Evolutionary conservation across 2,797 vertebrate genomes (phyloP).

Genomic region (Enteromius argenteus): DNA sequence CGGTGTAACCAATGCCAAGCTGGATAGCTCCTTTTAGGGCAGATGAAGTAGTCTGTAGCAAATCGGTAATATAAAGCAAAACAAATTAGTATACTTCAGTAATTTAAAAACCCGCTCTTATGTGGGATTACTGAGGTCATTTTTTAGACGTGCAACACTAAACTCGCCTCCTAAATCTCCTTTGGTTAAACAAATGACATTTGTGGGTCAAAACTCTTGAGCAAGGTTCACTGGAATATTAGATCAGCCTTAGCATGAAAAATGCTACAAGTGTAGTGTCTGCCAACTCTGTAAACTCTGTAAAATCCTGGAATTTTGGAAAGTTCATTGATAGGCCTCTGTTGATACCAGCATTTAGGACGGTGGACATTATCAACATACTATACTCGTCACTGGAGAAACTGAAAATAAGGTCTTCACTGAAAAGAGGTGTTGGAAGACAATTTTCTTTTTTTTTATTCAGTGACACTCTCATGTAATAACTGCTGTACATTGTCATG

Average conservation of each 20-base stretch:
- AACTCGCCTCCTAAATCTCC: not conserved
- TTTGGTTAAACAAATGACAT: constrained; percentile 15
- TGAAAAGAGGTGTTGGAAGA: not conserved
- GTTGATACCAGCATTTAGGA: constrained; percentile 36
- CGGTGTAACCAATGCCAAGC: constrained; percentile 96
- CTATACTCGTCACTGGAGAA: constrained; percentile 11
- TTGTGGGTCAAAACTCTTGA: constrained; percentile 1
- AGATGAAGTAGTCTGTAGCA: constrained; percentile 91
- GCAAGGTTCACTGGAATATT: not conserved
- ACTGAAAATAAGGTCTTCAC: constrained; percentile 13
- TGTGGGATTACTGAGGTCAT: not conserved
- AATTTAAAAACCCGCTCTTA: not conserved
- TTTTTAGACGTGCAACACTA: not conserved
- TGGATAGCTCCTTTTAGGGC: constrained; percentile 97
- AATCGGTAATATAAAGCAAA: not conserved
- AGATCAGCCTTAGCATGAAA: constrained; percentile 24
- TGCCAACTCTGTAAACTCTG: constrained; percentile 10
- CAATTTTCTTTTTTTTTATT: not conserved
- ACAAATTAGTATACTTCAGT: not conserved
- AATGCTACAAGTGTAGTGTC: not conserved
- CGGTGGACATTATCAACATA: constrained; percentile 37
- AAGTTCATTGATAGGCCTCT: constrained; percentile 26
- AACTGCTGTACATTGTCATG: not conserved
- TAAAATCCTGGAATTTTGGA: constrained; percentile 2
- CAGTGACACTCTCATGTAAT: not conserved